Percentiles rank a stretch among this genome's conserved stretches.
These are phyloP conservation scores for Oncorhynchus kisutch DNA, from an alignment of 2,113 vertebrate species.

Conservation along the genomic window DNA sequence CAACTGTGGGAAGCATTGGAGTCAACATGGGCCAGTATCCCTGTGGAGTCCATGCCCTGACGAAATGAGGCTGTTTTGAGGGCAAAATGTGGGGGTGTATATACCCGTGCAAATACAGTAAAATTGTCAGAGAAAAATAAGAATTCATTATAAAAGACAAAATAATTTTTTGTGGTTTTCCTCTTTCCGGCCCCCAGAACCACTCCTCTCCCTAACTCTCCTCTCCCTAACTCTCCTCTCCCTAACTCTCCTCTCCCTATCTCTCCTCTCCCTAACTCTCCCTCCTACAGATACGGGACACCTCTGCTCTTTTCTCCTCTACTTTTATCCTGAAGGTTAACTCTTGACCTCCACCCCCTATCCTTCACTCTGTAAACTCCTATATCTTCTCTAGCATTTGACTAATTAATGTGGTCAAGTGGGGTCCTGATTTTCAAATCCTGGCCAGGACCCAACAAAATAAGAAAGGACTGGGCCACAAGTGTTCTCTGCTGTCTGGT, in stretches of 20 bases:
- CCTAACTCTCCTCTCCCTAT: conserved; percentile 3
- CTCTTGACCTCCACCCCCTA: conserved; percentile 37
- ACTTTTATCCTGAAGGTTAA: conserved; percentile 52
- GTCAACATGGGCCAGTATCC: no score
- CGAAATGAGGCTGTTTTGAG: no score
- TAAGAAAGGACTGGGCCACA: neutral
- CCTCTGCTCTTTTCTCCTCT: conserved; percentile 26
- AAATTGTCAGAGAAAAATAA: neutral
- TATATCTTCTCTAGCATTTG: conserved; percentile 54
- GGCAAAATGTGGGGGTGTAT: conserved; percentile 13
- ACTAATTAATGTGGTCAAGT: conserved; percentile 63
- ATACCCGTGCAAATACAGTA: neutral
- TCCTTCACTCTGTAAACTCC: conserved; percentile 59
- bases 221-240: no score
- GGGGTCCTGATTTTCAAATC: conserved; percentile 27
- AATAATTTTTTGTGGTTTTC: no score
- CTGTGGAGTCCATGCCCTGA: no score
- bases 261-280: neutral
- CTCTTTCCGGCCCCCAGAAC: no score
- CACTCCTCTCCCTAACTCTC: conserved; percentile 11
- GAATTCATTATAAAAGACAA: neutral
- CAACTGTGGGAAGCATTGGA: no score
- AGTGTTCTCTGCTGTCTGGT: conserved; percentile 32
- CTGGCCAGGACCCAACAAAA: conserved; percentile 14
- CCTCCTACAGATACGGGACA: neutral